These are phyloP conservation scores for Dryadula phaetusa DNA, from an alignment of 2,888 invertebrate species.

Conservation along the genomic window DNA sequence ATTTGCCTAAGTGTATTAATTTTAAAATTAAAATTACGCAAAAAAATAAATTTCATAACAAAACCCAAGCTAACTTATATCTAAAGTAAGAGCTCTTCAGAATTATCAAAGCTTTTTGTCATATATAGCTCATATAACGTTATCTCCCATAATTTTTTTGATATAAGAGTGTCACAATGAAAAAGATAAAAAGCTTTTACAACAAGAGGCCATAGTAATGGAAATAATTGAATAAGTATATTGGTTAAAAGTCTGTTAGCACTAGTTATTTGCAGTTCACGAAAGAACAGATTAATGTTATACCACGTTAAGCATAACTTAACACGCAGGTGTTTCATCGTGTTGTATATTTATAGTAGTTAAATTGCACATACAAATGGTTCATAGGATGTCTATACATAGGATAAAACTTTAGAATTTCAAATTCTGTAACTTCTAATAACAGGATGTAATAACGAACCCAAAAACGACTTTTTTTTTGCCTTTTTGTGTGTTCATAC, in stretches of 20 bases:
- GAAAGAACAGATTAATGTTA: slow-evolving; percentile 15
- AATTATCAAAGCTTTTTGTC: slow-evolving; percentile 17
- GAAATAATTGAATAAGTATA: slow-evolving; percentile 21
- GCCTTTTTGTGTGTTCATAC: no score
- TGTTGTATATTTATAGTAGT: not conserved
- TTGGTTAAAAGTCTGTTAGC: slow-evolving; percentile 2
- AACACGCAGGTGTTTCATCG: not conserved
- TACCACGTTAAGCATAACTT: not conserved
- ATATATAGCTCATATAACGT: not conserved
- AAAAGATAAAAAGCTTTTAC: slow-evolving; percentile 18
- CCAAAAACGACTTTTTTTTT: no score
- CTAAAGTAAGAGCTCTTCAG: slow-evolving; percentile 29
- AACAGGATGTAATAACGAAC: no score
- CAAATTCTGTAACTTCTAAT: no score
- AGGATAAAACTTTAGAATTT: no score
- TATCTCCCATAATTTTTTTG: not conserved
- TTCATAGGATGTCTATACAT: no score
- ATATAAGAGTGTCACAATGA: slow-evolving; percentile 24
- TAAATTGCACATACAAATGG: no score
- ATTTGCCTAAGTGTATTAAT: no score
- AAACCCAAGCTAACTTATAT: not conserved
- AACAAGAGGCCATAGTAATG: slow-evolving; percentile 19
- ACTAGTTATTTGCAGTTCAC: slow-evolving; percentile 12
- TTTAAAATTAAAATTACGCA: no score
- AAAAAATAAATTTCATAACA: slow-evolving; percentile 1